Evolutionary conservation across 2,113 vertebrate genomes (phyloP).

Genomic region (Sinocyclocheilus grahami): DNA sequence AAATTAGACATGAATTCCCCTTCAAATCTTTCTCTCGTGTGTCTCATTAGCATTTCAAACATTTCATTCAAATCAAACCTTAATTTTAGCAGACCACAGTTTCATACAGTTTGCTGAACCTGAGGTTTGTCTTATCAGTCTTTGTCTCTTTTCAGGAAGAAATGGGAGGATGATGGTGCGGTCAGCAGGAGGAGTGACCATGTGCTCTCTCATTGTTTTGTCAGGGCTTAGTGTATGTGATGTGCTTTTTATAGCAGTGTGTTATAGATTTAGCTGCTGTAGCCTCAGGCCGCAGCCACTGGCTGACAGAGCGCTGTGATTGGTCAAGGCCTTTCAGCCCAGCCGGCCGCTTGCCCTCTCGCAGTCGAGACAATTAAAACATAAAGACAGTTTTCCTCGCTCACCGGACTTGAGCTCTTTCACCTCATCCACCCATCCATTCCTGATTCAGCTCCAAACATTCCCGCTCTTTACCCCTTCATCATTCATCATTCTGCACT

Average conservation of each 20-base stretch:
- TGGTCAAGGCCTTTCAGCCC: slow-evolving; percentile 1
- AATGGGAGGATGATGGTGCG: neutral
- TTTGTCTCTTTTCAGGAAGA: no score
- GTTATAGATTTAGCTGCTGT: slow-evolving; percentile 21
- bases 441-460: neutral
- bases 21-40: no score
- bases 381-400: slow-evolving; percentile 1
- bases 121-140: no score
- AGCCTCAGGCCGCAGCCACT: neutral
- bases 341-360: neutral
- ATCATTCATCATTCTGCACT: neutral
- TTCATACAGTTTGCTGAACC: no score
- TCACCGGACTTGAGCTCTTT: neutral
- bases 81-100: no score
- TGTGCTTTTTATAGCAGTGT: slow-evolving; percentile 20
- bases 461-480: neutral
- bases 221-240: slow-evolving; percentile 12
- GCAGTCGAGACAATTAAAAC: neutral
- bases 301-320: slow-evolving; percentile 6
- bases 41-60: no score
- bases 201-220: neutral
- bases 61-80: no score
- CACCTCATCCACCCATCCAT: neutral
- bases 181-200: neutral
- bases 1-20: no score